Conservation (phyloP, 2,113 vertebrate species). For the Phaethon lepturus region DNA sequence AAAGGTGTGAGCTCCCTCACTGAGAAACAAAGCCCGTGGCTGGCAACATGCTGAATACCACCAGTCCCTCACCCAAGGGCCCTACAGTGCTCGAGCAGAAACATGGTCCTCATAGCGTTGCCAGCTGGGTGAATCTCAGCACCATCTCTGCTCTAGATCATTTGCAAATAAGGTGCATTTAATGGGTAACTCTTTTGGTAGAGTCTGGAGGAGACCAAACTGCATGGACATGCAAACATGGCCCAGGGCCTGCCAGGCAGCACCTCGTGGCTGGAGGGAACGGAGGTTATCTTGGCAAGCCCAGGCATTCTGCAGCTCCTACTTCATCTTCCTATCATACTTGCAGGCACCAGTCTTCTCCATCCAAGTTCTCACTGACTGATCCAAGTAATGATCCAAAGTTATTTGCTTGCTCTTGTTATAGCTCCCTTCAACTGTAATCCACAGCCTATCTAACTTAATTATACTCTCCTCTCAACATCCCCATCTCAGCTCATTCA, state of each 20-base stretch:
- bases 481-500: background rate
- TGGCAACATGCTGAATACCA: background rate
- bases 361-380: background rate
- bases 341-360: background rate
- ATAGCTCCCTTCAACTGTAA: background rate
- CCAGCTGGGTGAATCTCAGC: background rate
- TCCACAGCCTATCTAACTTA: background rate
- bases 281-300: slow-evolving; percentile 1
- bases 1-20: background rate
- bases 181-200: background rate
- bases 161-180: background rate
- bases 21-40: accelerated
- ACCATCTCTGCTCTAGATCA: background rate
- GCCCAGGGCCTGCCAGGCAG: background rate
- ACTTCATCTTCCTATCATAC: background rate
- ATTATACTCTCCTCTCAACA: background rate
- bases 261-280: background rate
- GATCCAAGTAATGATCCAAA: background rate
- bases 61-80: background rate
- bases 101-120: accelerated
- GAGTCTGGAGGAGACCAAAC: background rate
- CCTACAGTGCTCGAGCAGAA: background rate
- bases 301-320: background rate
- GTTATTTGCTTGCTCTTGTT: slow-evolving; percentile 6
- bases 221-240: no score